phyloP scores from a whole-genome alignment of 2,888 invertebrate species.

The Trissolcus japonicus region DNA sequence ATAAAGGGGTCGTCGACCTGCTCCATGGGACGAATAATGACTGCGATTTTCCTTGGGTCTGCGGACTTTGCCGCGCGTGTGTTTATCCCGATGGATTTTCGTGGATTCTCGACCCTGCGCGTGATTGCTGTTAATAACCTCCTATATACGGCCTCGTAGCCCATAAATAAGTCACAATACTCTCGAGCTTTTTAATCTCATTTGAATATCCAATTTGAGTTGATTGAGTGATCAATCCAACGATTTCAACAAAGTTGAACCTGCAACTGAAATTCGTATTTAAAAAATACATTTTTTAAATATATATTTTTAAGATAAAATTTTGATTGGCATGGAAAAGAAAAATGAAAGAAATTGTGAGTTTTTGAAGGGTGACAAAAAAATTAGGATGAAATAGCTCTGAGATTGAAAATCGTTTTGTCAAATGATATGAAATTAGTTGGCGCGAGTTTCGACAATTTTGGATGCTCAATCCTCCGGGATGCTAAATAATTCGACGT shows the following conservation, averaged over 20 bases:
- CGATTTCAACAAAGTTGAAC: too few species aligned
- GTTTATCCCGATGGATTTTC: slow-evolving; percentile 33
- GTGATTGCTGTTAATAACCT: slow-evolving; percentile 19
- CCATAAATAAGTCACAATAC: too few species aligned
- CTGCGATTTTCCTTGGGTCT: slow-evolving; percentile 47
- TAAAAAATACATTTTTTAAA: too few species aligned
- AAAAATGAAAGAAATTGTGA: too few species aligned
- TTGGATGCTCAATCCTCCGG: slow-evolving; percentile 12
- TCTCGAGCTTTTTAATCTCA: neutral
- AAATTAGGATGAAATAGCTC: neutral
- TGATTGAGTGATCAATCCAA: neutral
- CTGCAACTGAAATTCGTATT: too few species aligned
- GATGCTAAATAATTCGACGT: slow-evolving; percentile 15
- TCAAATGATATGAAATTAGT: slow-evolving; percentile 14
- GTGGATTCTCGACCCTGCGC: slow-evolving; percentile 10
- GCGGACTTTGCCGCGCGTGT: slow-evolving; percentile 27
- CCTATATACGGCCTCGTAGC: neutral
- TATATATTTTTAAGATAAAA: too few species aligned
- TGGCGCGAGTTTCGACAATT: slow-evolving; percentile 22
- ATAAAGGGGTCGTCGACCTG: slow-evolving; percentile 47
- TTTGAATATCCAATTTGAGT: neutral
- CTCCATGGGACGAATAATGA: slow-evolving; percentile 42
- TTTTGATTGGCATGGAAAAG: too few species aligned
- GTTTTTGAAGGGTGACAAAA: too few species aligned
- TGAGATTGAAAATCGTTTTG: neutral